Evolutionary conservation across 2,113 vertebrate species (phyloP), one percentile per base, ranked within the genome.

Genomic region (Phylloscopus trochiloides): DNA sequence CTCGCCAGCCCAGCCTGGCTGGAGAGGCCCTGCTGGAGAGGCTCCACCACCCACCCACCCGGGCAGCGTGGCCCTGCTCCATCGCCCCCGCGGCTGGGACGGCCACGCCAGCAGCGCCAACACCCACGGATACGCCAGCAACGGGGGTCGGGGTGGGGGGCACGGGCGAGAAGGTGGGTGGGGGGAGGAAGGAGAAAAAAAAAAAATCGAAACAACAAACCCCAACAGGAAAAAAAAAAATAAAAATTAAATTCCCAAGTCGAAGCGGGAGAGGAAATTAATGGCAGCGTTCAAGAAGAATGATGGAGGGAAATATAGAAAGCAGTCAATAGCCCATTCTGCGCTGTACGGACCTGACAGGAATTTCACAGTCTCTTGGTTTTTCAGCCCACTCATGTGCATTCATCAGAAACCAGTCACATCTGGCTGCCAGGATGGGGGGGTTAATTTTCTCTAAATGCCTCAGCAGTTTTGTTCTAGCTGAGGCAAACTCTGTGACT

Each of bases 381-480:
- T 99, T 99, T 98, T 98, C 99, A 99, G 98, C 98, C 99, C 99
- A 99, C 99, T 99, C 99, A 99, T 99, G 99, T 98, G 99, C 99
- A 99, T 98, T 99, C 99, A 98, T 99, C 99, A 99, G 99, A 99
- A 99, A 99, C 99, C 99, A 99, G 99, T 99, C 99, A 99, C 99
- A 99, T 99, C 99, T 99, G 99, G 99, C 99, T 99, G 99, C 99
- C 99, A 99, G 99, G 99, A 99, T 99, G 99, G 99, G 99, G 99
- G 99, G 99, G 99, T 99, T 99, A 99, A 99, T 99, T 99, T 99
- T 99, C 99, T 99, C 99, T 99, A 99, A 99, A 99, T 99, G 99
- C 99, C 99, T 99, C 99, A 99, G 99, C 99, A 99, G 99, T 99
- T 99, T 99, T 99, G 99, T 99, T 99, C 99, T 99, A 99, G 99